Evolutionary conservation across 2,797 vertebrate genomes (phyloP).

Genomic region (Helostoma temminkii): DNA sequence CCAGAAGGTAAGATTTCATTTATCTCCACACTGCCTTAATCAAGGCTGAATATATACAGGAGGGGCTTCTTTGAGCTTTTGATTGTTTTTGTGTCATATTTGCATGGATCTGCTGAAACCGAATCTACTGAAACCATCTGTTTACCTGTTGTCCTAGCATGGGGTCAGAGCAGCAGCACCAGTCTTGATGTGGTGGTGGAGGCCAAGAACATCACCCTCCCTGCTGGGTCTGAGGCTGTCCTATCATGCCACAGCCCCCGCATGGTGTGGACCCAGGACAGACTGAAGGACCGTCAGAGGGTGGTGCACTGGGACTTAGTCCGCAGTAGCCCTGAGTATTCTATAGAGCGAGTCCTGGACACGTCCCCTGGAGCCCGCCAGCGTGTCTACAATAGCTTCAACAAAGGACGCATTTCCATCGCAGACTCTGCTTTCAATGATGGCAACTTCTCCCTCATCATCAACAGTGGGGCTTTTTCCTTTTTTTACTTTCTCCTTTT

Average conservation of each 20-base stretch:
- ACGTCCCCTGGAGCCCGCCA: constrained; percentile 91
- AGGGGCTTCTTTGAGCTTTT: not conserved
- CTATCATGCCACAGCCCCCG: constrained; percentile 91
- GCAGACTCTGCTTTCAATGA: constrained; percentile 87
- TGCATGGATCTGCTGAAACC: not conserved
- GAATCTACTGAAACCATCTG: constrained; percentile 3
- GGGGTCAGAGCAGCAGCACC: constrained; percentile 73
- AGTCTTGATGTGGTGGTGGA: constrained; percentile 86
- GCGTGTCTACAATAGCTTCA: constrained; percentile 90
- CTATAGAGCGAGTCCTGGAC: constrained; percentile 89
- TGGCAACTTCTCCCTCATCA: constrained; percentile 95
- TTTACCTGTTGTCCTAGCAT: constrained; percentile 58
- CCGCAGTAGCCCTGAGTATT: constrained; percentile 79
- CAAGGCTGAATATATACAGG: not conserved
- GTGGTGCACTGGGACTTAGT: constrained; percentile 96
- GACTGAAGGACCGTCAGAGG: constrained; percentile 92
- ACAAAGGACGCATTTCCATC: constrained; percentile 87
- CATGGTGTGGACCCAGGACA: constrained; percentile 94
- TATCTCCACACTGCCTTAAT: not conserved
- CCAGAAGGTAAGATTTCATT: constrained; percentile 76
- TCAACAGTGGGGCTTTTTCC: constrained; percentile 84
- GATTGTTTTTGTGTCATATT: not conserved
- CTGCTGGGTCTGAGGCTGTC: constrained; percentile 80
- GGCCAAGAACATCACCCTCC: constrained; percentile 85
- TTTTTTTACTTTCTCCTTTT: too few relatives aligned